Evolutionary conservation across 2,888 invertebrate species (phyloP).

Genomic region (Drosophila setosimentum): DNA sequence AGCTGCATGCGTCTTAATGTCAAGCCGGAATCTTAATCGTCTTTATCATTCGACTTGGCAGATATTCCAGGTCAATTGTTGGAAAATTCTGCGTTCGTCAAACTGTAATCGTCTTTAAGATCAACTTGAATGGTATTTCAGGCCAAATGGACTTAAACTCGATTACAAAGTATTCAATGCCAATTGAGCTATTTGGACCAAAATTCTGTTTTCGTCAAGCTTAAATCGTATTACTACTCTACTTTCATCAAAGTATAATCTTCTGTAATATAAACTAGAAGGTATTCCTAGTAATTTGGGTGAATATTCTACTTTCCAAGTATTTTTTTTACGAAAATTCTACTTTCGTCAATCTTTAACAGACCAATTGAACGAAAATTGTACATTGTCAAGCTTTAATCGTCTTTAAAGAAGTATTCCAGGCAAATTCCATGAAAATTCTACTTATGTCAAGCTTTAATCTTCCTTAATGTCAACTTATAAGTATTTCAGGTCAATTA

Average conservation of each 20-base stretch:
- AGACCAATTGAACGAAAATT: too few species aligned
- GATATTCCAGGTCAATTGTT: neutral
- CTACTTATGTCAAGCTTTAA: neutral
- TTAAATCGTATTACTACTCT: too few species aligned
- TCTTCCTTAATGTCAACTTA: neutral
- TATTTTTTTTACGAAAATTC: too few species aligned
- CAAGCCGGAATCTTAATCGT: neutral
- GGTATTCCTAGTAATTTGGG: too few species aligned
- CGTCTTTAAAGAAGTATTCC: neutral
- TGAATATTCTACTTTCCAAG: neutral
- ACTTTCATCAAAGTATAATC: too few species aligned
- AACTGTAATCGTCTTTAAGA: neutral
- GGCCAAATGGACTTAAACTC: neutral
- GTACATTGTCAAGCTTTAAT: neutral
- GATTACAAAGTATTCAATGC: neutral
- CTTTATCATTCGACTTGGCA: neutral
- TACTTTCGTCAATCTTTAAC: neutral
- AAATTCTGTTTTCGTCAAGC: neutral
- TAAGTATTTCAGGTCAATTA: neutral
- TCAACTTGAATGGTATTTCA: neutral
- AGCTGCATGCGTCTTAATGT: constrained; percentile 3
- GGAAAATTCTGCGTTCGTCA: neutral
- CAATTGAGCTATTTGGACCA: neutral
- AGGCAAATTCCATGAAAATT: neutral
- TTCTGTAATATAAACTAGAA: too few species aligned